Evolutionary conservation across 2,797 vertebrate genomes (phyloP).

Genomic region (Falco rusticolus): DNA sequence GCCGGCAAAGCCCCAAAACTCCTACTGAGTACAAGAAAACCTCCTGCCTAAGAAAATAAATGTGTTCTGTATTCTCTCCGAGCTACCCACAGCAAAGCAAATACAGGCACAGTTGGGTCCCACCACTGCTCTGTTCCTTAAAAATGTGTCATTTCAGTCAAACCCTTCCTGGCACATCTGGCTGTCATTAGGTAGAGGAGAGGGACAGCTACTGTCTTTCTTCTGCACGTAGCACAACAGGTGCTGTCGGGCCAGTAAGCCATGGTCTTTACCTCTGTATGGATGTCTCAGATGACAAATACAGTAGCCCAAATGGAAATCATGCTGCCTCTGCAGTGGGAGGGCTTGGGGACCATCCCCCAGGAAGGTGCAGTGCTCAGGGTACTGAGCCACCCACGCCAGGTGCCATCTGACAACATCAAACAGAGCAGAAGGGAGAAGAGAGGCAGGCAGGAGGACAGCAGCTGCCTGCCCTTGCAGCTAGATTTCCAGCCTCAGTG

Average conservation of each 20-base stretch:
- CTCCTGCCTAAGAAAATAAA: conserved; percentile 33
- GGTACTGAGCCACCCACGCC: fast-evolving
- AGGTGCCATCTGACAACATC: background rate
- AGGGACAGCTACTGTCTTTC: background rate
- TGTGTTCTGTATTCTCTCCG: background rate
- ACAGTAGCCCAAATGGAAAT: background rate
- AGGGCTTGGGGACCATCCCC: background rate
- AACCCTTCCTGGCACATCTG: background rate
- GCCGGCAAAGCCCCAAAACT: background rate
- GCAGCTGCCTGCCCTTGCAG: background rate
- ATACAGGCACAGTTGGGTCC: background rate
- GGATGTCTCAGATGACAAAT: no score
- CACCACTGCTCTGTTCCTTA: background rate
- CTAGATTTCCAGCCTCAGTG: background rate
- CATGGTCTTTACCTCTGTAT: fast-evolving
- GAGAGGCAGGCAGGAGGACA: background rate
- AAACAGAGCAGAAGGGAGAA: background rate
- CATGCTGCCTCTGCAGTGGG: fast-evolving
- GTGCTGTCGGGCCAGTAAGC: background rate
- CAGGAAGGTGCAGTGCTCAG: background rate
- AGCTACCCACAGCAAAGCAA: conserved; percentile 6
- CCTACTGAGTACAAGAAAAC: conserved; percentile 13
- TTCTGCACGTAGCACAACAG: background rate
- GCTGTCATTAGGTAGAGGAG: background rate
- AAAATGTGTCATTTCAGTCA: background rate